Conservation (phyloP, 2,113 vertebrate species). For the Eretmochelys imbricata region DNA sequence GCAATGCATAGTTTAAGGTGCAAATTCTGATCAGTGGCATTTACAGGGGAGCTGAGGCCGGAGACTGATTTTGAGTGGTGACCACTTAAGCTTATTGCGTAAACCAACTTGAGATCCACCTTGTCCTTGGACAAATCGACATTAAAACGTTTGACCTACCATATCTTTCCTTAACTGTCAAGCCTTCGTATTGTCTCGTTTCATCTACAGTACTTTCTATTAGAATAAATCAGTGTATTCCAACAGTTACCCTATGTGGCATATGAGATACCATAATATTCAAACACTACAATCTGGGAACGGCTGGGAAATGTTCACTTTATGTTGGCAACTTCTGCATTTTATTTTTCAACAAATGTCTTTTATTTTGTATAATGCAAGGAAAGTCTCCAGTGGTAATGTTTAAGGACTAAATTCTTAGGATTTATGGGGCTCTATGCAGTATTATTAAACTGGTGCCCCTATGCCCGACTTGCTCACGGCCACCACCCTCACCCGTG, state of each 20-base stretch:
- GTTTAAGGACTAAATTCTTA: background rate
- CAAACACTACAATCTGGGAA: background rate
- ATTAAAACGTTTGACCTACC: background rate
- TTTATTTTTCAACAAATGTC: conserved; percentile 2
- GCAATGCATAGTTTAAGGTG: background rate
- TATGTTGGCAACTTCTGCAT: background rate
- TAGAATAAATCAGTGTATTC: background rate
- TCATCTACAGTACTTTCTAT: background rate
- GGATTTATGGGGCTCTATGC: too few relatives aligned
- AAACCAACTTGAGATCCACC: background rate
- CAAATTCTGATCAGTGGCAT: background rate
- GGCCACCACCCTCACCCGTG: too few relatives aligned
- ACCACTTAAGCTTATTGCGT: background rate
- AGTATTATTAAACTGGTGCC: too few relatives aligned
- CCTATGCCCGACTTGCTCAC: too few relatives aligned
- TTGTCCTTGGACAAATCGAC: background rate
- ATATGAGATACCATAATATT: background rate
- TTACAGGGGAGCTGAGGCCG: background rate
- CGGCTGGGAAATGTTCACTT: background rate
- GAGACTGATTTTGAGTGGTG: background rate
- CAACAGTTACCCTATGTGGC: background rate
- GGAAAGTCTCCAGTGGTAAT: background rate
- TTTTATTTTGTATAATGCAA: background rate
- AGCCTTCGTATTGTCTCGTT: background rate
- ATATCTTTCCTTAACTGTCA: conserved; percentile 5